A percentile compares a stretch with the other conserved stretches of the same genome.
phyloP scores from a whole-genome alignment of 2,113 vertebrate species.

The Protomyctophum bolini region DNA sequence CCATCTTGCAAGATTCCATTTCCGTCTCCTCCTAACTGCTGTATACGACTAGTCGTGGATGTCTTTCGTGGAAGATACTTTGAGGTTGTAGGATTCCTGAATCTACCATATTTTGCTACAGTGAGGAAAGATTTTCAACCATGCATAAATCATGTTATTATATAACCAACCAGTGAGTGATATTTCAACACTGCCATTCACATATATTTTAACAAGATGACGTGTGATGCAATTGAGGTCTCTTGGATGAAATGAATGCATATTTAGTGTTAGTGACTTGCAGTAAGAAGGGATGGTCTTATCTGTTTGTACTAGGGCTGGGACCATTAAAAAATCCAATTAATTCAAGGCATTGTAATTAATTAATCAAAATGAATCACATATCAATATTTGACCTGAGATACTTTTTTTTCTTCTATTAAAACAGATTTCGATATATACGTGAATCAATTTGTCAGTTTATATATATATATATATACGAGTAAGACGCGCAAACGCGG shows the following conservation, averaged over 20 bases:
- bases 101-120: background rate
- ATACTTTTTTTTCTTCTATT: no score
- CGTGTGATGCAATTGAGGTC: background rate
- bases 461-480: no score
- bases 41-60: no score
- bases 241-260: constrained; percentile 5
- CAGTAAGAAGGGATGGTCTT: no score
- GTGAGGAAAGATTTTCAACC: constrained; percentile 1
- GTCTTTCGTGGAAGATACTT: constrained; percentile 12
- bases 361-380: no score
- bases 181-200: constrained; percentile 9
- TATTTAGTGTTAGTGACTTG: background rate
- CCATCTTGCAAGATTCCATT: background rate
- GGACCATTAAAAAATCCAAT: no score
- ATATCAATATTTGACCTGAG: no score
- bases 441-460: no score
- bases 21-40: background rate
- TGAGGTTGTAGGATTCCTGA: constrained; percentile 7
- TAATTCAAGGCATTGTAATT: no score
- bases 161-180: background rate
- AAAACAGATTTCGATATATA: no score
- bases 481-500: no score
- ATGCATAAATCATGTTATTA: constrained; percentile 7
- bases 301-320: no score
- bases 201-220: background rate